Percentiles rank a stretch among this genome's conserved stretches.
Conservation (phyloP, 1,140 invertebrate species). For the Hycleus cichorii region DNA sequence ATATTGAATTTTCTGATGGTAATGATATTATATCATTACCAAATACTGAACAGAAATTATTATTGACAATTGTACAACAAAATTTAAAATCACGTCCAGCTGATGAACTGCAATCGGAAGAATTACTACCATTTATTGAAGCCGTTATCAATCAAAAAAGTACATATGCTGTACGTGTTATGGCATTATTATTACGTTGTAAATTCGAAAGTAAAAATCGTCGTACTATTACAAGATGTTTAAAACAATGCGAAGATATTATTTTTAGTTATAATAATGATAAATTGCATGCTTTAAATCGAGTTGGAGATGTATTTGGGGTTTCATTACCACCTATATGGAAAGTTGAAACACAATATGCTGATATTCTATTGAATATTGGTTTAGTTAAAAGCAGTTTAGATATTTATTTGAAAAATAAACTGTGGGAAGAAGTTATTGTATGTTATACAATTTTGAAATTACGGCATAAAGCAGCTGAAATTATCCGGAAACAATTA, state of each 20-base stretch:
- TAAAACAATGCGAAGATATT: slow-evolving; percentile 79
- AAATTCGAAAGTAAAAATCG: slow-evolving; percentile 66
- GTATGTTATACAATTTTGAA: slow-evolving; percentile 80
- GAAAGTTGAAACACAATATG: slow-evolving; percentile 67
- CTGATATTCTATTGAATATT: slow-evolving; percentile 68
- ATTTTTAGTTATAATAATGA: slow-evolving; percentile 50
- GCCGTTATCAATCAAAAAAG: slow-evolving; percentile 54
- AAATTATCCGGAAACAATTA: slow-evolving; percentile 78
- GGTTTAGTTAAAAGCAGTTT: slow-evolving; percentile 80
- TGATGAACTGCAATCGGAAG: slow-evolving; percentile 70
- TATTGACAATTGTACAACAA: slow-evolving; percentile 64
- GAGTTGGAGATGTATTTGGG: slow-evolving; percentile 55
- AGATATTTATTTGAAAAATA: slow-evolving; percentile 71
- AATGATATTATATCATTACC: slow-evolving; percentile 48
- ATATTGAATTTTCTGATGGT: slow-evolving; percentile 58
- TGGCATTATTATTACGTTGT: slow-evolving; percentile 64
- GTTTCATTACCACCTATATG: slow-evolving; percentile 63
- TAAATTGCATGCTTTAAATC: slow-evolving; percentile 41
- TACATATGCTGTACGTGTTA: slow-evolving; percentile 63
- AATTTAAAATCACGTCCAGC: slow-evolving; percentile 64
- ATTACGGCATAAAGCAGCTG: slow-evolving; percentile 81
- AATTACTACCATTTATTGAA: slow-evolving; percentile 70
- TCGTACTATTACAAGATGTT: slow-evolving; percentile 75
- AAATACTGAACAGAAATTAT: slow-evolving; percentile 68
- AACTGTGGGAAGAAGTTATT: slow-evolving; percentile 91